Evolutionary conservation across 2,888 invertebrate species (phyloP).

Genomic region (Limnephilus marmoratus): DNA sequence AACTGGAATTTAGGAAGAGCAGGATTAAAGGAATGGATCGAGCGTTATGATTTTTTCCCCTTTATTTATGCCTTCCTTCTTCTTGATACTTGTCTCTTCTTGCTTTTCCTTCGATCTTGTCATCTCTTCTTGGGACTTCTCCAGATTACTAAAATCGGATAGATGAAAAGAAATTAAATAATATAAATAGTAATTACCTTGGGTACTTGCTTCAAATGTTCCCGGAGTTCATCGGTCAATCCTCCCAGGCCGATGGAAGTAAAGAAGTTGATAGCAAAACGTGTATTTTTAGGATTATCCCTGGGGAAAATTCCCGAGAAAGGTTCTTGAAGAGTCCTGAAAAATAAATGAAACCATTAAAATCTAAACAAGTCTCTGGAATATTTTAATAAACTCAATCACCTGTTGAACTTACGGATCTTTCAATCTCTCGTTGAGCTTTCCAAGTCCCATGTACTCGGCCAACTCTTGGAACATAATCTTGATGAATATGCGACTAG

Average conservation of each 20-base stretch:
- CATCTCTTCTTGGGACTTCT: too few species aligned
- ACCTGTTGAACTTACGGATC: constrained; percentile 85
- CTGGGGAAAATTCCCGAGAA: constrained; percentile 96
- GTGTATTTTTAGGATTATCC: constrained; percentile 96
- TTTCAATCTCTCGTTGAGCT: constrained; percentile 92
- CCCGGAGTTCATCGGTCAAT: constrained; percentile 93
- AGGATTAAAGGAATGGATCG: too few species aligned
- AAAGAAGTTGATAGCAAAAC: constrained; percentile 99
- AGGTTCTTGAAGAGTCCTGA: constrained; percentile 88
- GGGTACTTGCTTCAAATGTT: constrained; percentile 89
- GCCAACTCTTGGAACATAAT: constrained; percentile 97
- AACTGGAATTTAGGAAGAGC: too few species aligned
- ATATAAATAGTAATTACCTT: constrained; percentile 72
- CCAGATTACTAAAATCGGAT: not conserved
- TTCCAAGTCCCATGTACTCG: constrained; percentile 96
- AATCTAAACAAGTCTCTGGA: not conserved
- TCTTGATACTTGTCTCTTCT: too few species aligned
- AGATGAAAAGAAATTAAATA: not conserved
- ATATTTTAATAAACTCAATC: constrained; percentile 4
- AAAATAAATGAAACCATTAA: constrained; percentile 68
- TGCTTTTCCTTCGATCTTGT: too few species aligned
- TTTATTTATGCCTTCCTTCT: too few species aligned
- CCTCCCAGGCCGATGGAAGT: constrained; percentile 98
- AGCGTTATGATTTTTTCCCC: too few species aligned
- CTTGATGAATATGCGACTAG: constrained; percentile 98